Evolutionary conservation across 2,113 vertebrate species (phyloP), one percentile per base, ranked within the genome.

Genomic region (Clupea harengus): DNA sequence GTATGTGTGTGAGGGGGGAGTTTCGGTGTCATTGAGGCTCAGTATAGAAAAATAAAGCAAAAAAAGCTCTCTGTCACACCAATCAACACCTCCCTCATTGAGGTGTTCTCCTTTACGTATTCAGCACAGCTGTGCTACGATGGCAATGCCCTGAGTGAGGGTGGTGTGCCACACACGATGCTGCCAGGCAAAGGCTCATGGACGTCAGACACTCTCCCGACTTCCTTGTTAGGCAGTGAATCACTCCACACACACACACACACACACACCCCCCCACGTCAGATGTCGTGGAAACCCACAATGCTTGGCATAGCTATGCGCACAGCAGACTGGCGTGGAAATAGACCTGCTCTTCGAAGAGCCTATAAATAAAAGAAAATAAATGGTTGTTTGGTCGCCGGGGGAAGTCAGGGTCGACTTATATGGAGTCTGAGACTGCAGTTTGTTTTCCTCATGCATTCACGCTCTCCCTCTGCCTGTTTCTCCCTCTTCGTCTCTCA

Each of bases 291-390:
- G 95, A 95, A 96, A 94, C 93, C 94, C 95, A 94, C 94, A 94
- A 94, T 95, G 93, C 94, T 93, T 95, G 91, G 92, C 96, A 96
- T 97, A 96, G 93, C 95, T 95, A 92, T 91, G 95, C 93, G 95
- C 67, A 39, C 94, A 93, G 91, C 93, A 90, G 93, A 13, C 13
- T 32, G 67, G 13, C 11, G 90, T 96, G 94, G 94, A 96, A 97
- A 96, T 94, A 95, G 95, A 92, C 91, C 93, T 90, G 93, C 94
- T 92, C 94, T 91, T 93, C 47, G 91, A 91, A 93, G 91, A 85
- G 78, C 95, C 93, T 96, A 97, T 95, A 98, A 98, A 98, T 98
- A 97, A 96, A 86, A 95, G 94, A 94, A 96, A 96, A 95, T 94
- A 91, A 88, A 91, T 49, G 84, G 92, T 94, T 92, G 89, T 95